Percentiles rank a stretch among this genome's conserved stretches.
Conservation (phyloP, 2,113 vertebrate genomes). For the Oreochromis aureus region DNA sequence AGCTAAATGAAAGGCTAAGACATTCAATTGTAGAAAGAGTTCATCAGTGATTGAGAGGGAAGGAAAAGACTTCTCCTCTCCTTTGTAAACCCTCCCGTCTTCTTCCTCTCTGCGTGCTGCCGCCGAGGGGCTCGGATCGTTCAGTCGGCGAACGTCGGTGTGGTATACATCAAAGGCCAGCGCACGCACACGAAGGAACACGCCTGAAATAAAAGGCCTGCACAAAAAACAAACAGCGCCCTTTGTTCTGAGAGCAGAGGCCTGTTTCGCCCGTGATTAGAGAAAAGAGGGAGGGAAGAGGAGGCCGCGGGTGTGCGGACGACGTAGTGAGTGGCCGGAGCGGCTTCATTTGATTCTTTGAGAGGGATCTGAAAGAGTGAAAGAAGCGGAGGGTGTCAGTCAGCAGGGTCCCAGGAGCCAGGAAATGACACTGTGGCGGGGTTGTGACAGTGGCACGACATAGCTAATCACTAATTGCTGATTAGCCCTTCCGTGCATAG, state of each 20-base stretch:
- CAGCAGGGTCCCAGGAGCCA: slow-evolving; percentile 29
- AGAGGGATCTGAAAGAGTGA: slow-evolving; percentile 5
- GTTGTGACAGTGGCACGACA: slow-evolving; percentile 58
- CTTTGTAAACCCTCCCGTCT: slow-evolving; percentile 8
- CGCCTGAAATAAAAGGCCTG: slow-evolving; percentile 54
- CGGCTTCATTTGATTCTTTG: slow-evolving; percentile 12
- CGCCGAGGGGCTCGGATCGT: not conserved
- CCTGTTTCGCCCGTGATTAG: slow-evolving; percentile 50
- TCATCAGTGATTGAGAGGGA: slow-evolving; percentile 48
- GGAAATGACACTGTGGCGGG: slow-evolving; percentile 66
- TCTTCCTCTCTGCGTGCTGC: slow-evolving; percentile 1
- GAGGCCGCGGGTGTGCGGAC: not conserved
- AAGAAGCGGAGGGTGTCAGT: slow-evolving; percentile 50
- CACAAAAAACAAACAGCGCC: slow-evolving; percentile 63
- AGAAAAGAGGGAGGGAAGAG: slow-evolving; percentile 43
- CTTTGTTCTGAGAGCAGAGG: slow-evolving; percentile 56
- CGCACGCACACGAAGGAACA: slow-evolving; percentile 46
- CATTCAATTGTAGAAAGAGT: not conserved
- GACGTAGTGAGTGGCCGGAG: not conserved
- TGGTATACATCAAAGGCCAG: slow-evolving; percentile 60
- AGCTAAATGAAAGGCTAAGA: slow-evolving; percentile 8
- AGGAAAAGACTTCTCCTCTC: slow-evolving; percentile 26
- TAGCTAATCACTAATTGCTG: slow-evolving; percentile 48
- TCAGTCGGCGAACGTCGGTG: slow-evolving; percentile 26
- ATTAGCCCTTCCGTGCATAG: slow-evolving; percentile 44